Percentiles rank a stretch among this genome's conserved stretches.
phyloP scores from a whole-genome alignment of 2,113 vertebrate genomes.

The Sapayoa aenigma region DNA sequence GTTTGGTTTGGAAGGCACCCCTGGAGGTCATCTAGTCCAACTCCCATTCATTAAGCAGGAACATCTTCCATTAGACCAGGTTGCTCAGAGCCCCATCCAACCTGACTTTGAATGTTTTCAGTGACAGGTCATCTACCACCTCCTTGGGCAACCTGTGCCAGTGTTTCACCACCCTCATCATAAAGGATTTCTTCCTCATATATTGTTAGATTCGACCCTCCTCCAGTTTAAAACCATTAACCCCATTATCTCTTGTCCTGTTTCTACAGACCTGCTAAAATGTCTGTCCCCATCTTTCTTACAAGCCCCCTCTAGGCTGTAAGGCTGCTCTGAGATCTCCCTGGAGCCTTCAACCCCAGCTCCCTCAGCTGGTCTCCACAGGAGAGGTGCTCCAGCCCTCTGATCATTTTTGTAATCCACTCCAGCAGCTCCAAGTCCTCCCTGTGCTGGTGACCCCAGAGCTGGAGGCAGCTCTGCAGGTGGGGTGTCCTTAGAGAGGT shows the following conservation, averaged over 20 bases:
- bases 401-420: fast-evolving
- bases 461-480: background rate
- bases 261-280: background rate
- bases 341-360: fast-evolving
- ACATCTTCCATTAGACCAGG: background rate
- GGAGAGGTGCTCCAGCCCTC: background rate
- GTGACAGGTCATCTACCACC: background rate
- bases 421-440: background rate
- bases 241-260: background rate
- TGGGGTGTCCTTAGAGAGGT: background rate
- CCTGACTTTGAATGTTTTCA: background rate
- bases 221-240: background rate
- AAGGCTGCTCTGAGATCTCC: background rate
- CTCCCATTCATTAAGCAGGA: background rate
- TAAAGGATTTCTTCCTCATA: background rate
- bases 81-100: background rate
- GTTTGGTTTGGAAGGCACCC: background rate
- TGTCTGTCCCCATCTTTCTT: background rate
- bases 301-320: background rate
- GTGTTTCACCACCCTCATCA: background rate
- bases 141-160: background rate
- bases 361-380: background rate
- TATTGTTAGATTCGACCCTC: background rate
- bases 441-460: background rate
- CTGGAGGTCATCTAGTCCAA: background rate